Evolutionary conservation across 2,797 vertebrate species (phyloP).

Genomic region (Tauraco hartlaubi): DNA sequence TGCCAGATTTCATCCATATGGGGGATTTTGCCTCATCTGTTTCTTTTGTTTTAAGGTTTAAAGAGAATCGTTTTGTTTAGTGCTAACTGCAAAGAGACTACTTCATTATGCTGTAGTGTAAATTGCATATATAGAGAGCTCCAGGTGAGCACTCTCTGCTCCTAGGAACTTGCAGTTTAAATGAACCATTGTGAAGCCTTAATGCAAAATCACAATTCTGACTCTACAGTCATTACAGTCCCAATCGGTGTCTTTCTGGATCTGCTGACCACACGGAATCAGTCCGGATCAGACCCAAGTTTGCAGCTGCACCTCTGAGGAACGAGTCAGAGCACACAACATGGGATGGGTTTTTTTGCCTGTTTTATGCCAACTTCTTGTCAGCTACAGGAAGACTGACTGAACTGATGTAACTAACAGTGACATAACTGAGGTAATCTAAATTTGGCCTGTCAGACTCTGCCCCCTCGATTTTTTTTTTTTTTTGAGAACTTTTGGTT

Average conservation of each 20-base stretch:
- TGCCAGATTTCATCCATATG: not conserved
- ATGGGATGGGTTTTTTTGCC: accelerated
- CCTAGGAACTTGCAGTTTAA: not conserved
- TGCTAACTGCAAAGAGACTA: not conserved
- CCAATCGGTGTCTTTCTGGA: not conserved
- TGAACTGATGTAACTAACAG: not conserved
- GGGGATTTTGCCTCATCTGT: not conserved
- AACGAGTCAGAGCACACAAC: not conserved
- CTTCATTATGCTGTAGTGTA: not conserved
- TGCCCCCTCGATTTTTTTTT: not conserved
- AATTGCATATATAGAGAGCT: not conserved
- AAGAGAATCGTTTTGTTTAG: not conserved
- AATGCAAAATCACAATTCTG: not conserved
- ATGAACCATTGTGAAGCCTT: not conserved
- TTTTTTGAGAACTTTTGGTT: not conserved
- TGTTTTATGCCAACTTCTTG: slow-evolving; percentile 16
- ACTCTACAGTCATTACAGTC: not conserved
- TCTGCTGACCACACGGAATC: not conserved
- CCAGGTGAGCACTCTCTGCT: not conserved
- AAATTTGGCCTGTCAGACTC: slow-evolving; percentile 17
- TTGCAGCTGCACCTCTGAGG: not conserved
- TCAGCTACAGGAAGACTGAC: not conserved
- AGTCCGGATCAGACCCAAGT: not conserved
- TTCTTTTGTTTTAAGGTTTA: not conserved
- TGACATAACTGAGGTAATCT: slow-evolving; percentile 35